Evolutionary conservation across 2,113 vertebrate genomes (phyloP), one percentile per base, ranked within the genome.

Genomic region (Australoheros scitulus): DNA sequence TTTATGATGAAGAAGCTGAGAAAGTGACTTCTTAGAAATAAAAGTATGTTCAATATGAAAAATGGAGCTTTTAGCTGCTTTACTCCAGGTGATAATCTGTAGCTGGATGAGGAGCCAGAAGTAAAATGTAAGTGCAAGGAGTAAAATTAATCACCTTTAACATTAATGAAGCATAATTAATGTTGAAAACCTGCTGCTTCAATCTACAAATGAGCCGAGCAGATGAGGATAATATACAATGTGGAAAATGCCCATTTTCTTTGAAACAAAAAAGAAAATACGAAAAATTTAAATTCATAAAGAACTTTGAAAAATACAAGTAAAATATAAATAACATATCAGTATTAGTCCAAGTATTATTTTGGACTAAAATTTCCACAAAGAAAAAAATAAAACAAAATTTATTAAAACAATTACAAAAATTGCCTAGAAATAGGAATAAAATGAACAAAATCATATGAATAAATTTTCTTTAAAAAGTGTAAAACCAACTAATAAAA

Each of bases 81-180:
- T 55, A 55, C 5, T 56, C 2, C 20, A 22, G 17, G 50, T 52
- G 6, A 18, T 18, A 52, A 17, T 52, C 50, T 18, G 50, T 5
- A 4, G 15, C 15, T 18, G 17, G 26, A 18, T n/a, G 47, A 72
- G 18, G 18, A 55, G 26, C 68, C 32, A 72, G 68, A 55, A 55
- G 26, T 72, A 55, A 72, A 72, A 55, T 70, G 17, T 70, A 70
- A 70, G 43, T 52, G 43, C 65, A 70, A 70, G 65, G 26, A 34
- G 26, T 72, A 72, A 70, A 72, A 72, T 72, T 55, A 72, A 72
- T 72, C 52, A 55, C 11, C 11, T 55, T 72, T 72, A 72, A 72
- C 47, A 55, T 72, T 72, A 72, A 55, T 72, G 68, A 72, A 72
- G 68, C 9, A 20, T 55, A 55, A 72, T 72, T 72, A 72, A 72